These are phyloP conservation scores for Siderastrea siderea DNA, from an alignment of 92 coral and sea anemone species.

Conservation along the genomic window DNA sequence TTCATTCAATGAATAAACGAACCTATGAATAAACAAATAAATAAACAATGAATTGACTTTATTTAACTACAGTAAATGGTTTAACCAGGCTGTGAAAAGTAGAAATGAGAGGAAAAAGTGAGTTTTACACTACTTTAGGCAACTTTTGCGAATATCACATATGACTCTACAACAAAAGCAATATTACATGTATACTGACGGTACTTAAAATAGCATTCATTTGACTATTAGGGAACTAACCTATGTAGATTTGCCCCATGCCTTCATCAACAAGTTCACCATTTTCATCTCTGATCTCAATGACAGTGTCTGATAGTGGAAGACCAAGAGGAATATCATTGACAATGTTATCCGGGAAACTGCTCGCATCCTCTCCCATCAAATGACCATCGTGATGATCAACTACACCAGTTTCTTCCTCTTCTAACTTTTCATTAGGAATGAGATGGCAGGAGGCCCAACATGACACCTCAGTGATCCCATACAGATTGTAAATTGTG, in stretches of 20 bases:
- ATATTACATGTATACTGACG: not conserved
- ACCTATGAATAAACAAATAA: not conserved
- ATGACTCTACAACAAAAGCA: too few species aligned
- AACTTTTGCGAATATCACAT: too few species aligned
- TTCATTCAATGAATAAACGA: not conserved
- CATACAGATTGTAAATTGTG: conserved; percentile 85
- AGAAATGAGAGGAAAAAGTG: too few species aligned
- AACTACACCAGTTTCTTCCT: not conserved
- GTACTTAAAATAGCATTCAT: not conserved
- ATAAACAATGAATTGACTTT: too few species aligned
- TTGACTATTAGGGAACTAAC: conserved; percentile 40
- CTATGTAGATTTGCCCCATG: conserved; percentile 84
- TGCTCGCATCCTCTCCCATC: not conserved
- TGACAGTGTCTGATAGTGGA: conserved; percentile 65
- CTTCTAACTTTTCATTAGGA: conserved; percentile 62
- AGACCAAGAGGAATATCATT: conserved; percentile 72
- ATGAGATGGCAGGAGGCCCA: conserved; percentile 91
- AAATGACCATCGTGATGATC: not conserved
- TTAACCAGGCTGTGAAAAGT: too few species aligned
- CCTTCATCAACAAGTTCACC: conserved; percentile 69
- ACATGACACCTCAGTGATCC: conserved; percentile 96
- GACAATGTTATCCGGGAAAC: conserved; percentile 10
- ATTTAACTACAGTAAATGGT: too few species aligned
- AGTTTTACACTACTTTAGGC: too few species aligned
- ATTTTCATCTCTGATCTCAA: conserved; percentile 74